These are phyloP conservation scores for Noctua pronuba DNA, from an alignment of 2,888 invertebrate genomes.

Conservation along the genomic window DNA sequence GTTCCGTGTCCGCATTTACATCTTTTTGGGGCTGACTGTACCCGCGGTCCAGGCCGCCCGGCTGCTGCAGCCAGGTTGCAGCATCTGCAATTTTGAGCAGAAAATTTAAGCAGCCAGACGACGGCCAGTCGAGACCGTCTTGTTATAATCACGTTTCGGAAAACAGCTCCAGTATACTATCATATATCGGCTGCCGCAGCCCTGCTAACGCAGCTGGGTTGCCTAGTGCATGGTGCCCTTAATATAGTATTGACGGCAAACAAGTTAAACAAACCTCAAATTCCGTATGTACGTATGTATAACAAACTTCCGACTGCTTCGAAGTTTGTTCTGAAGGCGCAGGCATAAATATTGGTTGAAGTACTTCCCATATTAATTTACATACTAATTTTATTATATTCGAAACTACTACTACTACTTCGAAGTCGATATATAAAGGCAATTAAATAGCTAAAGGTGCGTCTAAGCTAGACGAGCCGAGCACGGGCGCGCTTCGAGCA, in stretches of 20 bases:
- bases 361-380: background rate
- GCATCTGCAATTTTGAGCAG: too few species aligned
- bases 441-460: background rate
- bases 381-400: background rate
- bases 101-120: background rate
- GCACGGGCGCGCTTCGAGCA: too few species aligned
- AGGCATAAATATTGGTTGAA: background rate
- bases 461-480: too few species aligned
- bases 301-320: background rate
- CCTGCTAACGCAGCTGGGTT: background rate
- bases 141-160: background rate
- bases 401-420: background rate
- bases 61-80: background rate
- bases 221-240: background rate
- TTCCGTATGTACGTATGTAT: background rate
- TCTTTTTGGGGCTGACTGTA: too few species aligned
- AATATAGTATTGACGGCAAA: too few species aligned
- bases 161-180: background rate
- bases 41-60: too few species aligned
- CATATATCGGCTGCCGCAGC: background rate
- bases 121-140: background rate
- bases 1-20: too few species aligned
- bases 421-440: background rate
- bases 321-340: background rate
- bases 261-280: background rate